Base-by-base conservation (phyloP, 2,797 vertebrate species). In the Tiaroga cobitis region DNA sequence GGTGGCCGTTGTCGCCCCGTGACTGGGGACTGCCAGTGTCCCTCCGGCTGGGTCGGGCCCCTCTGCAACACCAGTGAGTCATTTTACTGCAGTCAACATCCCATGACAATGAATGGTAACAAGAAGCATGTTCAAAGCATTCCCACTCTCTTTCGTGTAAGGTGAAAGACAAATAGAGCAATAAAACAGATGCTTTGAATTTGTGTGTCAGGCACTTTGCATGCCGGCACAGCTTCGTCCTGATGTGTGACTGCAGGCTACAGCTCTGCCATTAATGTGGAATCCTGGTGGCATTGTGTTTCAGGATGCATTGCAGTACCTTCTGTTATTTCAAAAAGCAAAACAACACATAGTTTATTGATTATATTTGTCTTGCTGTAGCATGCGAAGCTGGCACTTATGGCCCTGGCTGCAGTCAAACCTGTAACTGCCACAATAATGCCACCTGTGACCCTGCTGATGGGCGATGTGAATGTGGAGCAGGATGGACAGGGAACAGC, bases 401-500 rank as follows among this genome's bases (percentile, higher is more conserved):
- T 0, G 95, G 96, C 6, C 86, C 91, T 79, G 92, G 92, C 82
- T 97, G 96, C 89, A 94, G 91, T 92, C 93, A 90, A 87, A 81
- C 76, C 10, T 97, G 96, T 86, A 18, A 16, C 74, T 97, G 96
- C 51, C 91, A 87, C 85, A 94, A 97, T 0, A 92, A 94, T 0
- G 95, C 94, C 3, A 91, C 91, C 56, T 97, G 96, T 84, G 85
- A 94, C 91, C 94, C 91, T 0, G 3, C 93, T 85, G 94, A 86
- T 0, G 96, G 96, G 19, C 91, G 4, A 1, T 97, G 96, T 75
- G 90, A 77, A 77, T 97, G 96, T 9, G 68, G 91, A 0, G 92
- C 94, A 0, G 96, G 96, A 1, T 97, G 96, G 96, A 95, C 1
- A 0, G 96, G 96, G 26, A 85, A 89, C 81, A 89, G 54, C 7